Conservation (phyloP, 2,797 vertebrate genomes). For the Melanogrammus aeglefinus region DNA sequence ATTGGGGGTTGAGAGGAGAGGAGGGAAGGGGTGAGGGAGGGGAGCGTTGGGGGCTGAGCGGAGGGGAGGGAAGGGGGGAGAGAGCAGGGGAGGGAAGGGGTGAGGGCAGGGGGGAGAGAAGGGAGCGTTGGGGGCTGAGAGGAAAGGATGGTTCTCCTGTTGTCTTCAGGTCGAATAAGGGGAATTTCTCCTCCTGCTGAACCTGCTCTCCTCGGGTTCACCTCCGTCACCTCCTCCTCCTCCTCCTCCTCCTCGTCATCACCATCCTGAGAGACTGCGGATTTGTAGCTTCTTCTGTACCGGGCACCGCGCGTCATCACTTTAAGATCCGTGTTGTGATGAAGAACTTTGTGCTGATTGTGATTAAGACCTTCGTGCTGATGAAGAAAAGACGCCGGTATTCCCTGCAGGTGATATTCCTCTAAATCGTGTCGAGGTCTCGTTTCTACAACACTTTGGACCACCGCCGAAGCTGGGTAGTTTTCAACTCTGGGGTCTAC, state of each 20-base stretch:
- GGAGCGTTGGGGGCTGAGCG: slow-evolving; percentile 36
- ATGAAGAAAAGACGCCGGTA: too few relatives aligned
- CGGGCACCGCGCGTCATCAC: not conserved
- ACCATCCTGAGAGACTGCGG: slow-evolving; percentile 53
- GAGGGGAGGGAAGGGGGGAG: slow-evolving; percentile 25
- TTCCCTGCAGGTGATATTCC: not conserved
- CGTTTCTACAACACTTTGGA: not conserved
- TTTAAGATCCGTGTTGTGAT: not conserved
- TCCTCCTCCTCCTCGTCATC: slow-evolving; percentile 36
- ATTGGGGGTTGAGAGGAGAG: slow-evolving; percentile 36
- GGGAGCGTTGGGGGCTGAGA: slow-evolving; percentile 40
- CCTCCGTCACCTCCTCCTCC: not conserved
- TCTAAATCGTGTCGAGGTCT: not conserved
- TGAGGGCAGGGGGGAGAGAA: slow-evolving; percentile 28
- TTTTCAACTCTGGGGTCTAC: not conserved
- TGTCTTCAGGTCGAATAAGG: not conserved
- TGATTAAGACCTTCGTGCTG: too few relatives aligned
- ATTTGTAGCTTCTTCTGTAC: slow-evolving; percentile 55
- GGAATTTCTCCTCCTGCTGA: slow-evolving; percentile 30
- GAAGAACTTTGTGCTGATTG: not conserved
- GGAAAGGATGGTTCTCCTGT: slow-evolving; percentile 24
- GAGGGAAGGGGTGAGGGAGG: slow-evolving; percentile 14
- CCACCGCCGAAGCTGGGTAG: not conserved
- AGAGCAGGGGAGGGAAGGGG: slow-evolving; percentile 39
- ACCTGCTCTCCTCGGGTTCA: not conserved